Percentiles rank a stretch among this genome's conserved stretches.
phyloP scores from a whole-genome alignment of 2,888 invertebrate species.

The Thalpophila matura region DNA sequence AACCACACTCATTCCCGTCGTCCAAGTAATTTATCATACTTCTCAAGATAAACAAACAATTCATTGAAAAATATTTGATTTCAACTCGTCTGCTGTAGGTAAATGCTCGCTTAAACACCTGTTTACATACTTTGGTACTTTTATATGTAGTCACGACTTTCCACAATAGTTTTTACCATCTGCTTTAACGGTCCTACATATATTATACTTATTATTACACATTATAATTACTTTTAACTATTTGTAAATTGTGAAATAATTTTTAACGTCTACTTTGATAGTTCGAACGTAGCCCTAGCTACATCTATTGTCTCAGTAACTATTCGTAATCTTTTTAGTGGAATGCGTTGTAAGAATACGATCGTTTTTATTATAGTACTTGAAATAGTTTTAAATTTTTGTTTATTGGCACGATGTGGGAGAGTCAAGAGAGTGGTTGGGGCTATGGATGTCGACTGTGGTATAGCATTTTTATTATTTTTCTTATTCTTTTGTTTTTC shows the following conservation, averaged over 20 bases:
- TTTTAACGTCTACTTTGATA: constrained; percentile 21
- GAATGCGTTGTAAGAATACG: constrained; percentile 54
- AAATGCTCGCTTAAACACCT: constrained; percentile 61
- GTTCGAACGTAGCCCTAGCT: neutral
- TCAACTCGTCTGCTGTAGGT: constrained; percentile 22
- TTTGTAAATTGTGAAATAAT: constrained; percentile 18
- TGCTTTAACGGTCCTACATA: constrained; percentile 18
- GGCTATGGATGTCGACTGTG: constrained; percentile 78
- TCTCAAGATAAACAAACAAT: constrained; percentile 33
- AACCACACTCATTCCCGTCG: constrained; percentile 23
- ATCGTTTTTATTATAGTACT: constrained; percentile 35
- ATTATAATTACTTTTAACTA: constrained; percentile 18
- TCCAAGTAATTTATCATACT: constrained; percentile 32
- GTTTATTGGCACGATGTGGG: constrained; percentile 58
- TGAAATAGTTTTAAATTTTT: constrained; percentile 54
- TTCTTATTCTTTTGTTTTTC: neutral
- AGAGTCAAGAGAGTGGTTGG: constrained; percentile 83
- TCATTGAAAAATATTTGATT: constrained; percentile 42
- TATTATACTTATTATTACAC: constrained; percentile 18
- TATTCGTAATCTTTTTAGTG: constrained; percentile 24
- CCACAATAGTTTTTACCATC: constrained; percentile 58
- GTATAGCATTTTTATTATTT: constrained; percentile 67
- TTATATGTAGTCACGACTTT: constrained; percentile 74
- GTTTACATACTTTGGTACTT: constrained; percentile 63
- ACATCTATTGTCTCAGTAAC: constrained; percentile 2